Base-by-base conservation (phyloP, 1,140 invertebrate genomes). In the Macrotrachela quadricornifera region DNA sequence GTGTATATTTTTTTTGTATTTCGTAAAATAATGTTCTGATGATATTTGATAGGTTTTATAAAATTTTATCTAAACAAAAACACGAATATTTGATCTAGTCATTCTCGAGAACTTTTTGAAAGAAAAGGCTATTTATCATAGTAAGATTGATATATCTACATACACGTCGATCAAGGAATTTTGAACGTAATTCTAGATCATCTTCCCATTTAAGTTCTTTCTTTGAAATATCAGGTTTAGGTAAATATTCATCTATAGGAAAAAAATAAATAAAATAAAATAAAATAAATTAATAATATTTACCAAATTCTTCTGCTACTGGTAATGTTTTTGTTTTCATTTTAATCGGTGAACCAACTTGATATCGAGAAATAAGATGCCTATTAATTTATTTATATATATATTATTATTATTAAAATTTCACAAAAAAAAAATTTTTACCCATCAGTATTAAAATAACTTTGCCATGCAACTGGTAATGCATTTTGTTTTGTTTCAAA, bases 261-360 rank as follows among this genome's bases (percentile, higher is more conserved):
- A 40, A 53, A 13, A 51, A 40, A 49, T 30, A 30, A 12, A 16
- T 36, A 14, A 30, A 16, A 21, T 2, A 30, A 48, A 46, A 21
- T 49, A 3, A 44, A 36, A 1, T 14, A 36, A 4, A 38, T 9
- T n/a, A n/a, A n/a, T n/a, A n/a, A n/a, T n/a, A n/a, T n/a, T n/a
- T 13, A 69, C 67, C 67, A 62, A 60, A 62, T 45, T 64, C 62
- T 30, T 68, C 62, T 10, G 58, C 56, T 48, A 57, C 49, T 30
- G 68, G 68, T 38, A 67, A 58, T 53, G 55, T 58, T 6, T 57
- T 49, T 21, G 67, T 47, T 50, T 64, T 66, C 64, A 70, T 69
- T 10, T 62, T 65, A 11, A 68, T 66, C n/a, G 68, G 68, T 38
- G 66, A 69, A 21, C 68, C 68, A 41, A 70, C 62, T 56, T 70